Conservation (phyloP, 2,888 invertebrate genomes). For the Aphidius colemani region DNA sequence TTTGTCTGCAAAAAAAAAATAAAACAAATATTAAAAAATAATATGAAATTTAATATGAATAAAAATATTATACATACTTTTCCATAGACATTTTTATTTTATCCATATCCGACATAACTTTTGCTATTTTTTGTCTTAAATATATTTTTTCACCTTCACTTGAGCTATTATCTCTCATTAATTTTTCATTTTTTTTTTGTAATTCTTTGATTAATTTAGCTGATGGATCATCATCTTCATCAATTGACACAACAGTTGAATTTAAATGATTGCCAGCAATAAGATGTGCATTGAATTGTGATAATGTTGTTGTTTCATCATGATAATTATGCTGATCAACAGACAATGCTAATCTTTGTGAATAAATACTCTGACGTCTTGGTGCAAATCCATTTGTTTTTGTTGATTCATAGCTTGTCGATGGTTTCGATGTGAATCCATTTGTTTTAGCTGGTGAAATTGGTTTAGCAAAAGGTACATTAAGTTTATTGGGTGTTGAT, state of each 20-base stretch:
- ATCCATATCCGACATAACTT: constrained; percentile 43
- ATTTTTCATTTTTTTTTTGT: constrained; percentile 46
- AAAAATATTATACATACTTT: constrained; percentile 23
- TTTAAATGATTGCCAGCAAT: constrained; percentile 34
- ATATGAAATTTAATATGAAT: too few relatives aligned
- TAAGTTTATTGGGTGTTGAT: too few relatives aligned
- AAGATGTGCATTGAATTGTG: constrained; percentile 40
- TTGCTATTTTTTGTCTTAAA: constrained; percentile 47
- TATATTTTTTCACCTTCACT: constrained; percentile 52
- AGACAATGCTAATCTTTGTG: constrained; percentile 38
- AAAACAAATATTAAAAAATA: too few relatives aligned
- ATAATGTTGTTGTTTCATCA: constrained; percentile 34
- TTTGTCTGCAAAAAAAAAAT: constrained; percentile 29
- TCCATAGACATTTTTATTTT: constrained; percentile 41
- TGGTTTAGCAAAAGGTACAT: too few relatives aligned
- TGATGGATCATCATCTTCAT: constrained; percentile 16
- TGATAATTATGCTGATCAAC: constrained; percentile 32
- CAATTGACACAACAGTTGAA: constrained; percentile 39
- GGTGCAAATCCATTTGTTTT: too few relatives aligned
- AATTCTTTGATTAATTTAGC: constrained; percentile 37
- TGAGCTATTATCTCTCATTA: constrained; percentile 46
- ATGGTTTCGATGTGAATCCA: too few relatives aligned
- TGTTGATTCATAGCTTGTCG: too few relatives aligned
- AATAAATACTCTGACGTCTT: not conserved
- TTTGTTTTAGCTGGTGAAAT: too few relatives aligned